phyloP scores from a whole-genome alignment of 2,797 vertebrate genomes.

The Gephyroberyx darwinii region DNA sequence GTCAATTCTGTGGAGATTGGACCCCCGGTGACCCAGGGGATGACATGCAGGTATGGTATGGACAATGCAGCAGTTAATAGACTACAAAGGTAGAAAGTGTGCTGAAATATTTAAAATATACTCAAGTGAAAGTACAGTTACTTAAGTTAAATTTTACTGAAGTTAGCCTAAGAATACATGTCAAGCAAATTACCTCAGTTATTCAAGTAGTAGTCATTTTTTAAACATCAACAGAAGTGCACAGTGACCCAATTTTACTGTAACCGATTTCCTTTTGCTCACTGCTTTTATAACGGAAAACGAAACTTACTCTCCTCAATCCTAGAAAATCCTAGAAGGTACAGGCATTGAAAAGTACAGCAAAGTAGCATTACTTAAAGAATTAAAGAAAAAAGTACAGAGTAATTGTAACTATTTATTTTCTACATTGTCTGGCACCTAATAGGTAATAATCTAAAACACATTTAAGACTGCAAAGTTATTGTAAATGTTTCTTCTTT shows the following conservation, averaged over 20 bases:
- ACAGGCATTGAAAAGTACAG: too few relatives aligned
- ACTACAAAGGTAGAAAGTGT: neutral
- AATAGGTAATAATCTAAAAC: too few relatives aligned
- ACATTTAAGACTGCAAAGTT: too few relatives aligned
- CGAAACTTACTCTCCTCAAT: neutral
- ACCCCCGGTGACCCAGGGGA: conserved; percentile 80
- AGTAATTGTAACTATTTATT: too few relatives aligned
- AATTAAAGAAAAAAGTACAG: too few relatives aligned
- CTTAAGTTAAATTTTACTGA: neutral
- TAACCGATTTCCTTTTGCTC: too few relatives aligned
- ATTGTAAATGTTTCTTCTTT: neutral
- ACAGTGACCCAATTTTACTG: too few relatives aligned
- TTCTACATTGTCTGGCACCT: too few relatives aligned
- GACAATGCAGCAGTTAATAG: neutral
- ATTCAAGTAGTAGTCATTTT: too few relatives aligned
- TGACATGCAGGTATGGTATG: conserved; percentile 70
- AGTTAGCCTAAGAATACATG: neutral
- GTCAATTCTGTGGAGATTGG: conserved; percentile 85
- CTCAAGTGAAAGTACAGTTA: neutral
- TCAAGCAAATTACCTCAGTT: neutral
- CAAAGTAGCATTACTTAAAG: too few relatives aligned
- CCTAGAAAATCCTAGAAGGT: conserved; percentile 9
- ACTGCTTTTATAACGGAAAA: too few relatives aligned
- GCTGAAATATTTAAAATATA: neutral
- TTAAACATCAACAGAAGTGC: neutral